Base-by-base conservation (phyloP, 2,888 invertebrate genomes). In the Dascillus cervinus region DNA sequence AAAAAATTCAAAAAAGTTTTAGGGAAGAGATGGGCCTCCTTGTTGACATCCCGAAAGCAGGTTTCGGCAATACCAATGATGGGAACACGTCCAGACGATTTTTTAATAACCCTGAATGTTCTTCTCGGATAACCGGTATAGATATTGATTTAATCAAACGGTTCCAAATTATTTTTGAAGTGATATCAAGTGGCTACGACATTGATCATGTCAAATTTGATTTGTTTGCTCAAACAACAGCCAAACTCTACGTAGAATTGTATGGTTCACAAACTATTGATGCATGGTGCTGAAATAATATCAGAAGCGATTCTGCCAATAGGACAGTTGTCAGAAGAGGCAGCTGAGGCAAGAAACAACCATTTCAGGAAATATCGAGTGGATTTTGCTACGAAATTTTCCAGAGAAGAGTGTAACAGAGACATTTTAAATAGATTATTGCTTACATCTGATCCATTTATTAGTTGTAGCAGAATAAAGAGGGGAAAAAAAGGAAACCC, bases 191-290 rank as follows among this genome's bases (percentile, higher is more conserved):
- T 27, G 28, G 27, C 4, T 13, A 24, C 20, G 12, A 19, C 12
- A 24, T 24, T 12, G n/a, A 22, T 9, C 3, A 14, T 13, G 11
- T 8, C 2, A 29, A 29, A 10, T 29, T 29, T 23, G 13, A 3
- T 2, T 4, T 9, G 9, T 28, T 24, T 15, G 23, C 25, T 14
- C 40, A 44, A n/a, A 47, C 45, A 11, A 53, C 52, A n/a, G 48
- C 43, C 3, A 23, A 44, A 35, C 17, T 46, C 2, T 57, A 57
- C 39, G 49, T 57, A 3, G 6, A 43, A 6, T 31, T 55, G 21
- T 58, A 58, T 44, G 15, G 10, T 56, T 33, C 54, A 54, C 34
- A 54, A 53, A 40, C 36, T 55, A 25, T 34, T 55, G 23, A 36
- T 53, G 4, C 56, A 59, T 43, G 52, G 53, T 2, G 23, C 49